phyloP scores from a whole-genome alignment of 2,888 invertebrate genomes.

The Deroplatys truncata region DNA sequence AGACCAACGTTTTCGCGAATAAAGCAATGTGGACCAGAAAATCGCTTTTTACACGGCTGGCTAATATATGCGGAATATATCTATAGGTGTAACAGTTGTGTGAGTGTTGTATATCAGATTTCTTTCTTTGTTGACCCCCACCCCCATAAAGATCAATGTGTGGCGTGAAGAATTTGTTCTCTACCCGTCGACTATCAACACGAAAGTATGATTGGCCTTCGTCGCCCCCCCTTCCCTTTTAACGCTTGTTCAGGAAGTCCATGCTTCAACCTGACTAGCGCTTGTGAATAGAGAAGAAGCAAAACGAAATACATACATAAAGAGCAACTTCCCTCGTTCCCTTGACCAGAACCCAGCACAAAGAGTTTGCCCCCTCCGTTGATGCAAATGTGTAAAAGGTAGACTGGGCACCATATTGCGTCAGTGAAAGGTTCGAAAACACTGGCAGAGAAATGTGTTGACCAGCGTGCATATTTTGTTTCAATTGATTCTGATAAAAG shows the following conservation, averaged over 20 bases:
- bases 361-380: neutral
- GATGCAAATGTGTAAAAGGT: neutral
- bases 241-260: neutral
- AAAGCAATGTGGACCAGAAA: no score
- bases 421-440: neutral
- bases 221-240: neutral
- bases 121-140: no score
- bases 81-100: no score
- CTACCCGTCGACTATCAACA: neutral
- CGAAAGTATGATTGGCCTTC: neutral
- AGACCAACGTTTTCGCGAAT: no score
- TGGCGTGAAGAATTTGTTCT: no score
- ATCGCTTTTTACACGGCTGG: no score
- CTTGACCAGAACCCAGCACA: neutral
- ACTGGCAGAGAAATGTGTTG: neutral
- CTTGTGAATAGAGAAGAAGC: no score
- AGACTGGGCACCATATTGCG: neutral
- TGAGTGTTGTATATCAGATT: no score
- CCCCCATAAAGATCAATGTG: no score
- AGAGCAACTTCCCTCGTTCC: neutral
- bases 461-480: conserved; percentile 9
- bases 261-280: neutral
- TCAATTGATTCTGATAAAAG: neutral
- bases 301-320: neutral
- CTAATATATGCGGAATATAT: no score